Evolutionary conservation across 2,113 vertebrate species (phyloP), one percentile per base, ranked within the genome.

Genomic region (Phyllostomus hastatus): DNA sequence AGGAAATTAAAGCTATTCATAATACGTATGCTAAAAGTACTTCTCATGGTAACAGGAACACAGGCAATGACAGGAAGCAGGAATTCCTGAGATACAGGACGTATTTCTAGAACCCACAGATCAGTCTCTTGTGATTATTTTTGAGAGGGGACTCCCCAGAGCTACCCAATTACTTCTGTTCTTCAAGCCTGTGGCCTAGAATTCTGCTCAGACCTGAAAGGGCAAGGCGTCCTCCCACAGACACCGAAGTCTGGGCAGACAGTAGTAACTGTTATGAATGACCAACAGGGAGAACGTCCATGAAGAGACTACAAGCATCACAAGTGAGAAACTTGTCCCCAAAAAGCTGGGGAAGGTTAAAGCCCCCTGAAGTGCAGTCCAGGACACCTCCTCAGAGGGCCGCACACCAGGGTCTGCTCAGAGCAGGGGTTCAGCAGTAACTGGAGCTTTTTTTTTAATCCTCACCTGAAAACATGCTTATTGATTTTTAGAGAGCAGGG

Each of bases 21-120:
- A 79, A 70, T 67, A 61, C 83, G 43, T 66, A 72, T 59, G 66
- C 94, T 73, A 41, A 48, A 90, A 91, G 54, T 10, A 70, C 91
- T 94, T 92, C 80, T 88, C 75, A 8, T 46, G 54, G 54, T 72
- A n/a, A 97, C 93, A 94, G 93, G 97, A 96, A 94, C 73, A 83
- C 72, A 61, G 76, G 84, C 90, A 97, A 97, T 82, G 86, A 82
- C 91, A 92, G 97, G 96, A 97, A 97, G 95, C 95, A 97, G 94
- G 91, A 97, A 92, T 93, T 97, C 94, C 95, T 91, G 96, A 96
- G 76, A 73, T 61, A 93, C 52, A 52, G 22, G 31, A 50, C 59
- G 69, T 90, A 90, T 83, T 97, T 97, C 81, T 94, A 88, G 84
- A 88, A 61, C 38, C 12, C 70, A 15, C 1, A 46, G 72, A 78